These are phyloP conservation scores for Druceiella hillmani DNA, from an alignment of 2,888 invertebrate genomes.

Conservation along the genomic window DNA sequence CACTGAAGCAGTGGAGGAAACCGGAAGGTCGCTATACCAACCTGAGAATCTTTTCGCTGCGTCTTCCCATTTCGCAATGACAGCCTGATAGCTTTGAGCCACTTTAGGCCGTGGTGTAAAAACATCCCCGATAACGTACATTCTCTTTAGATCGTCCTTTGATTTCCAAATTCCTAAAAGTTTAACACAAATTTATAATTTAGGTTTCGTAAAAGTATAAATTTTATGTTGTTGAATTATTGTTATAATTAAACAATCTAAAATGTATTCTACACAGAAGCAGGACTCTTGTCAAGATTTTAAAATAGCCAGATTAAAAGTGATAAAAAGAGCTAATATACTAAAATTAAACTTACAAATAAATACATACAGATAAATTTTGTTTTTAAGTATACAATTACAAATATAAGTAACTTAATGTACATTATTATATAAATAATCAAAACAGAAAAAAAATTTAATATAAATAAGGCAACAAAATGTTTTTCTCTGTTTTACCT, in stretches of 20 bases:
- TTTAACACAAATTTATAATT: too few relatives aligned
- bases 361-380: too few relatives aligned
- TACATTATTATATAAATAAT: too few relatives aligned
- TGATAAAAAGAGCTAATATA: too few relatives aligned
- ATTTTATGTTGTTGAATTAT: slow-evolving; percentile 11
- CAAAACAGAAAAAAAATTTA: background rate
- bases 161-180: slow-evolving; percentile 69
- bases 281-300: too few relatives aligned
- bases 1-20: slow-evolving; percentile 24
- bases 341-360: too few relatives aligned
- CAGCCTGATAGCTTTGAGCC: slow-evolving; percentile 33
- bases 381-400: too few relatives aligned
- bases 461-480: slow-evolving; percentile 4
- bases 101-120: slow-evolving; percentile 52
- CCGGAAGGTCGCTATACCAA: slow-evolving; percentile 42
- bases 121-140: slow-evolving; percentile 54
- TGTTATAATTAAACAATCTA: too few relatives aligned
- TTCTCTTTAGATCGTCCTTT: slow-evolving; percentile 56
- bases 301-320: too few relatives aligned
- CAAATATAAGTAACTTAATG: too few relatives aligned
- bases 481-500: slow-evolving; percentile 49
- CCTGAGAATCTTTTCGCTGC: slow-evolving; percentile 52
- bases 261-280: too few relatives aligned
- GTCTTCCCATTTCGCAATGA: slow-evolving; percentile 51
- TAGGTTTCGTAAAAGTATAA: too few relatives aligned